Evolutionary conservation across 37 sponge, comb jelly and placozoan species (phyloP).

Genomic region (Amphimedon queenslandica): DNA sequence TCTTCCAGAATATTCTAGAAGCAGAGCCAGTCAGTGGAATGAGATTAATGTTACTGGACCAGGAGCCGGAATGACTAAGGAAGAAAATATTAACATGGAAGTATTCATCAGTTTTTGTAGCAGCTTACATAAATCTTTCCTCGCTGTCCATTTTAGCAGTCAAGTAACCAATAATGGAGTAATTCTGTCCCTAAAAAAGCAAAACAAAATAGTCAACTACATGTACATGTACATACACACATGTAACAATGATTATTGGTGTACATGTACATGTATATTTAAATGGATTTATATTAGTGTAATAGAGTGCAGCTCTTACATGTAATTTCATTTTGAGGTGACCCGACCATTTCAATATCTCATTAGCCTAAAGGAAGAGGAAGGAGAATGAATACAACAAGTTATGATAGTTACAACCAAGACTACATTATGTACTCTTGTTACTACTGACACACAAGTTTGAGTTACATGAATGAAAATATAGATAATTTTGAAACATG

Average conservation of each 20-base stretch:
- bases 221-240: no score
- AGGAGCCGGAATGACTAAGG: constrained; percentile 58
- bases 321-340: constrained; percentile 43
- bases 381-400: no score
- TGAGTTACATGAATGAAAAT: no score
- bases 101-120: not conserved
- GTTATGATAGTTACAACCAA: no score
- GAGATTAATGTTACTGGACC: constrained; percentile 43
- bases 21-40: constrained; percentile 41
- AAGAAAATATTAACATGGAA: not conserved
- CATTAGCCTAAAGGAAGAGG: constrained; percentile 38
- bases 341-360: constrained; percentile 70
- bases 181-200: not conserved
- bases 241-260: no score
- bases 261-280: not conserved
- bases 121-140: constrained; percentile 36
- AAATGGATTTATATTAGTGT: not conserved
- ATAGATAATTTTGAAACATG: no score
- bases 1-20: constrained; percentile 48
- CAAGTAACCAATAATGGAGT: constrained; percentile 25
- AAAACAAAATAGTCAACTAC: not conserved
- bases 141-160: constrained; percentile 37
- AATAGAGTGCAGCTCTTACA: no score
- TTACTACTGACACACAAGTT: no score
- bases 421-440: no score